These are phyloP conservation scores for Peromyscus maniculatus DNA, from an alignment of 2,113 vertebrate genomes.

Conservation along the genomic window DNA sequence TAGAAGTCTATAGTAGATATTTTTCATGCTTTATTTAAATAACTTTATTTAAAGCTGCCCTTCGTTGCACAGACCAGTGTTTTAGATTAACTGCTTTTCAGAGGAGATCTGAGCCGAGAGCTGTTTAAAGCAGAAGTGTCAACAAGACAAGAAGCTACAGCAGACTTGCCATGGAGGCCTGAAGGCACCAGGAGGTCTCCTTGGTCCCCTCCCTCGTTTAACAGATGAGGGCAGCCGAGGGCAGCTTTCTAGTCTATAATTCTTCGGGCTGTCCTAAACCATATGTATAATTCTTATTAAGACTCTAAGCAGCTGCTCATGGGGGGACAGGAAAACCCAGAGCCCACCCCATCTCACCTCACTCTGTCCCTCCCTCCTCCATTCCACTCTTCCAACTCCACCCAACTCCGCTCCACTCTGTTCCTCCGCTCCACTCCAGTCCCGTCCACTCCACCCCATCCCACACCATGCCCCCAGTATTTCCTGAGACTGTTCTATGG, in stretches of 20 bases:
- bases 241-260: neutral
- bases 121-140: neutral
- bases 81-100: neutral
- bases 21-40: neutral
- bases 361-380: no score
- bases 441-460: no score
- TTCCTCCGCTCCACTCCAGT: neutral
- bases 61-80: neutral
- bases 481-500: neutral
- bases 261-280: neutral
- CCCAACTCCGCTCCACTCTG: neutral
- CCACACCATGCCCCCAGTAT: neutral
- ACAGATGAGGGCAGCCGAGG: neutral
- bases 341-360: neutral
- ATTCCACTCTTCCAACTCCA: neutral
- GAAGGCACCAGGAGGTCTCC: neutral
- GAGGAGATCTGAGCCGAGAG: neutral
- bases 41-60: neutral
- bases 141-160: neutral
- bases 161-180: neutral
- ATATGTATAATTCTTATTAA: neutral
- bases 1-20: neutral
- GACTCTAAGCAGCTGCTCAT: neutral
- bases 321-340: conserved; percentile 2
- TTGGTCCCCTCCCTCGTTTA: neutral